Percentiles rank a stretch among this genome's conserved stretches.
Conservation (phyloP, 2,113 vertebrate genomes). For the Takifugu flavidus region DNA sequence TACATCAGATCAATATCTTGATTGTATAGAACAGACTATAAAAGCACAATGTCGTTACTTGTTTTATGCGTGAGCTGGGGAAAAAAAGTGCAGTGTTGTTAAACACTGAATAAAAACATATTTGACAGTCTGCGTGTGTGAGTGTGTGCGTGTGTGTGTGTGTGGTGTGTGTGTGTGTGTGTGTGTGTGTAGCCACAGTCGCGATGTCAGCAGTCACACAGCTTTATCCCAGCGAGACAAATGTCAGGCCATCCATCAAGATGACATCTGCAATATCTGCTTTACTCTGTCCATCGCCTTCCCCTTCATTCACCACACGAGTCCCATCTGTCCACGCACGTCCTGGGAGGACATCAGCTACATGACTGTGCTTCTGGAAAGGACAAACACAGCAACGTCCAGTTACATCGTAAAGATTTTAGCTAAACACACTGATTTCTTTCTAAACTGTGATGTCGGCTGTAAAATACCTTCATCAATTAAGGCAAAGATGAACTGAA, state of each 20-base stretch:
- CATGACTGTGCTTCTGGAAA: too few relatives aligned
- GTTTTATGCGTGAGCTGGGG: too few relatives aligned
- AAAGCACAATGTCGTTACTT: too few relatives aligned
- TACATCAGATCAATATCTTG: too few relatives aligned
- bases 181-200: conserved; percentile 15
- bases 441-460: not conserved
- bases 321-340: too few relatives aligned
- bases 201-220: conserved; percentile 45
- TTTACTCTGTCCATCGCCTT: conserved; percentile 17
- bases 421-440: not conserved
- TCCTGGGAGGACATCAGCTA: not conserved
- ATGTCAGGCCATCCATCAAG: conserved; percentile 56
- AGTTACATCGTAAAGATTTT: not conserved
- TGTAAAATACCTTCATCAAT: too few relatives aligned
- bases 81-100: too few relatives aligned
- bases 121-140: not conserved
- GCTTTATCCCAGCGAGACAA: conserved; percentile 28
- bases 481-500: too few relatives aligned
- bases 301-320: conserved; percentile 17
- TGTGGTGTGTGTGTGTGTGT: conserved; percentile 6
- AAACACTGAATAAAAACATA: too few relatives aligned
- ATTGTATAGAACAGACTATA: too few relatives aligned
- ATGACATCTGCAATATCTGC: conserved; percentile 48
- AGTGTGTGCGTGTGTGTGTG: not conserved
- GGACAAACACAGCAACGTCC: not conserved